phyloP scores from a whole-genome alignment of 1,140 invertebrate genomes.

The Hyposmocoma kahamanoa region DNA sequence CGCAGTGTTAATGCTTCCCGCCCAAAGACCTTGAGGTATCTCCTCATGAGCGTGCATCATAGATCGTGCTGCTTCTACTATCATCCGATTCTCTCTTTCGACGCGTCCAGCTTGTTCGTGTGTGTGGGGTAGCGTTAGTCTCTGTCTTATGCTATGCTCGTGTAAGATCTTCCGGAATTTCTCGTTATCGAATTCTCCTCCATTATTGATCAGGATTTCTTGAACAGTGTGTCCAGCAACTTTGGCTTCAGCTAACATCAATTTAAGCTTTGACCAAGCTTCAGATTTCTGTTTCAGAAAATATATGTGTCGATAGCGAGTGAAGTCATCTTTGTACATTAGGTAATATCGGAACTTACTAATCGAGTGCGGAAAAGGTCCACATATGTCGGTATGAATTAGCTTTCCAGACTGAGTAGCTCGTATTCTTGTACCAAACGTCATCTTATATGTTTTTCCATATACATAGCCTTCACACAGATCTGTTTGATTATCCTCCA shows the following conservation, averaged over 20 bases:
- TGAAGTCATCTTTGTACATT: slow-evolving; percentile 11
- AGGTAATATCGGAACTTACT: slow-evolving; percentile 6
- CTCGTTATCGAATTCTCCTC: slow-evolving; percentile 38
- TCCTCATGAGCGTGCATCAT: slow-evolving; percentile 6
- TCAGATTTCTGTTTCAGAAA: slow-evolving; percentile 9
- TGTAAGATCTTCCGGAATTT: slow-evolving; percentile 28
- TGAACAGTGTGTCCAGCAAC: slow-evolving; percentile 4
- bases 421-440: slow-evolving; percentile 15
- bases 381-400: slow-evolving; percentile 10
- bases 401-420: slow-evolving; percentile 13
- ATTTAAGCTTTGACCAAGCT: background rate
- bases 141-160: slow-evolving; percentile 24
- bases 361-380: slow-evolving; percentile 1
- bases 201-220: slow-evolving; percentile 29
- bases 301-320: slow-evolving; percentile 2
- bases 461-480: slow-evolving; percentile 16
- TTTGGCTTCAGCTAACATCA: slow-evolving; percentile 6
- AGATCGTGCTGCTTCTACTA: background rate
- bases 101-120: slow-evolving; percentile 37
- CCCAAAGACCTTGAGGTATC: background rate
- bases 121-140: slow-evolving; percentile 36
- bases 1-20: background rate
- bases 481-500: background rate
- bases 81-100: slow-evolving; percentile 27
- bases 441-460: slow-evolving; percentile 17